Base-by-base conservation (phyloP, 2,113 vertebrate species). In the Okapia johnstoni region DNA sequence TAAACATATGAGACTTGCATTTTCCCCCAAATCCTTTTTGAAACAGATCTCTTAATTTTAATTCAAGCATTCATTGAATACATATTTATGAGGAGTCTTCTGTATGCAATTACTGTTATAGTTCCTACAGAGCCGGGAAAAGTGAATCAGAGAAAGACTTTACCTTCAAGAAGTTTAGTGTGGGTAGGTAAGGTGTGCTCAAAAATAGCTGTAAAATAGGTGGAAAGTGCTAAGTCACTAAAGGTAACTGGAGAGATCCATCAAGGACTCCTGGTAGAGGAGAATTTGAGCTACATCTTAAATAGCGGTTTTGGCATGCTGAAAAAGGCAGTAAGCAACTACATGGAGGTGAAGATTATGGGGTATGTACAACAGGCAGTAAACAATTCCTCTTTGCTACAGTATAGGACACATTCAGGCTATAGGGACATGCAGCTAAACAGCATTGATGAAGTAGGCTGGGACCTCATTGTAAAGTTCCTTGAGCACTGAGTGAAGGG, bases 61-160 rank as follows among this genome's bases (percentile, higher is more conserved):
- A 96, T 86, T 30, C n/a, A 95, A 95, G 19, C 3, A 95, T 94
- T 46, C 3, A 4, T 86, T 93, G 88, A 92, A 79, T 91, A 93
- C 33, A 84, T 77, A 87, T 30, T 92, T 89, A 87, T 84, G 88
- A n/a, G 25, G 33, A 57, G 5, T 25, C 21, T 80, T 61, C 55
- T 83, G 60, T 77, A 84, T 89, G 30, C 57, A 91, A 77, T 43
- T 81, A 52, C 5, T 88, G 6, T 40, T 90, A 48, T 40, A 58
- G 14, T 83, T 88, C 40, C 46, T 54, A 54, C 26, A 33, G 85
- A 80, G 36, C 4, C 8, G 96, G 36, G 46, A 28, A 55, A 57
- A 33, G 66, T 70, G 46, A 66, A 28, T 66, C 52, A 93, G 52
- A 90, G 50, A 88, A 85, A 92, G 16, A 52, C 7, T 80, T n/a